Evolutionary conservation across 2,888 invertebrate species (phyloP), one percentile per base, ranked within the genome.

Genomic region (Tipula helvola): DNA sequence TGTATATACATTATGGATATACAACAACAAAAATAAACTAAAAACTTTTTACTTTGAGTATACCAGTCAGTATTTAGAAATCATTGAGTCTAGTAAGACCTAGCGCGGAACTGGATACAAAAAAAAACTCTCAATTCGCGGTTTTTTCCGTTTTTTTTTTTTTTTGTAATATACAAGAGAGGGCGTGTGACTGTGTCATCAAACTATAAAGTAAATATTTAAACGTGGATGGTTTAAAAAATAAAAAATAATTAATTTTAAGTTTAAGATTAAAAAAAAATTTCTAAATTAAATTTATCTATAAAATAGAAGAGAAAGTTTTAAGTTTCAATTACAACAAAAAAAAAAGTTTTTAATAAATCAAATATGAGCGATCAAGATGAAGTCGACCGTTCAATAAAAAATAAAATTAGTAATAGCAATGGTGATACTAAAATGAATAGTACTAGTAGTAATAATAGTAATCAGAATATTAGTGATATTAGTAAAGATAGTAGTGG

Each of bases 371-470:
- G 85, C 39, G 85, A 85, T 42, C 85, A 42, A 8, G 42, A 85
- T 44, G 85, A 85, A 85, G 41, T 16, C n/a, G 84, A 84, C 16
- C 84, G 84, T 84, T 84, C 41, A n/a, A 84, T 84, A 36, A 84
- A 39, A 44, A 44, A 42, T 42, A 41, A 42, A 18, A 12, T 71
- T 85, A 85, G 12, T 85, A 85, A 44, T 85, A 85, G 12, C 44
- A 42, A 28, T 85, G 85, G 71, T 71, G 71, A 85, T 41, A 41
- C 18, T 42, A 41, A n/a, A 85, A 28, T 42, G 12, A 85, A 18
- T 44, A 85, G 18, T 85, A 85, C 3, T 42, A 44, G 7, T 44
- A 18, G 18, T 85, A 44, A 36, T 41, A 85, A n/a, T 85, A 8
- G 41, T 41, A 85, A 85, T 52, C 52, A 16, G 5, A 52, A 8